Base-by-base conservation (phyloP, 1,140 invertebrate genomes). In the Meteorus sp. region DNA sequence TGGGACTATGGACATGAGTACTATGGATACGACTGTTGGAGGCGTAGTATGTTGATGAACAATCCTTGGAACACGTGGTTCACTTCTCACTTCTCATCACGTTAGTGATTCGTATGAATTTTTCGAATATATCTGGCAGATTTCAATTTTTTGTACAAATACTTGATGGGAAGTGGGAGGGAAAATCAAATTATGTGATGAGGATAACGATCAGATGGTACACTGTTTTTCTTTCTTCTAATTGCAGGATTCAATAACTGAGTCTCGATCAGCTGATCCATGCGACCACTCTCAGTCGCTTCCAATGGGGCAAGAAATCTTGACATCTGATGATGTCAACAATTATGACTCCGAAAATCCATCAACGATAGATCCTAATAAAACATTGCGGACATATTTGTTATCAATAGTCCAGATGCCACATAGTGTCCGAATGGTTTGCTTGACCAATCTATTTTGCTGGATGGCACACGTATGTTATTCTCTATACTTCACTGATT, bases 401-500 rank as follows among this genome's bases (percentile, higher is more conserved):
- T 80, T 85, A 50, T 96, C 95, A 2, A 97, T 98, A 23, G 69
- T 98, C 0, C 83, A 88, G 53, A 96, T 98, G 92, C 95, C 95
- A 0, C 79, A 82, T 56, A 95, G 92, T 1, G 79, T 98, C 55
- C 83, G 88, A 31, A 86, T 94, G 64, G 84, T 98, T 1, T 98
- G 95, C 69, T 61, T 97, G 2, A 97, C 95, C 0, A 98, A 98
- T 81, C 82, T 97, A 0, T 97, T 97, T 75, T 97, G 93, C 71
- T 98, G 95, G 96, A 97, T 96, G 93, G 93, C 94, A 0, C 90
- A 98, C 55, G 93, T 98, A 1, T 97, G 94, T 74, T 98, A 98
- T 71, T 97, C 95, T 0, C 80, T 98, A 0, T 98, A 97, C 76
- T 98, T 98, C 73, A 98, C 96, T 0, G 95, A 98, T 78, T 98